Evolutionary conservation across 2,113 vertebrate genomes (phyloP), one percentile per base, ranked within the genome.

Genomic region (Scomber colias): DNA sequence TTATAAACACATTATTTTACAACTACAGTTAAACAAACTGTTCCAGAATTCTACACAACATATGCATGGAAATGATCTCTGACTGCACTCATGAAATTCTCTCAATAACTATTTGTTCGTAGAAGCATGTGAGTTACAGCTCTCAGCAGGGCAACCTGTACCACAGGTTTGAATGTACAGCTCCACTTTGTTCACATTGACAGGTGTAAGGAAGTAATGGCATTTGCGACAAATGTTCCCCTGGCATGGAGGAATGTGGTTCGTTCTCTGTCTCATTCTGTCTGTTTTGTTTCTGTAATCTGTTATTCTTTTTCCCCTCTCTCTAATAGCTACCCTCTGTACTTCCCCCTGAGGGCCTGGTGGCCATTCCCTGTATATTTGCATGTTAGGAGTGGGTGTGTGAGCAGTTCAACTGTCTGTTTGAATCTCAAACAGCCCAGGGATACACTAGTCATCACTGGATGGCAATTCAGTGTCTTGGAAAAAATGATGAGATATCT

Each of bases 321-420:
- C 62, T 86, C 75, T 90, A 88, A 86, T 91, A 85, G 80, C 84
- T 84, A 86, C 81, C 79, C 75, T 88, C 50, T 82, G 74, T 77
- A 60, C 64, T 48, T 21, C 70, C 62, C 82, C 89, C 83, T 1
- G n/a, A 79, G 89, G 82, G 82, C 77, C 50, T 56, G 49, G 10
- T 64, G 69, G 77, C 85, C 79, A 74, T 79, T 90, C 67, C 64
- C 80, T 88, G 75, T 74, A 75, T 78, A 91, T 91, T 93, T 95
- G 95, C 94, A 95, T 95, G 92, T 87, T 87, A 90, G 65, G 62
- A 81, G 63, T 87, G 87, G 87, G 82, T 86, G 86, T 89, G 88
- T 85, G 70, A 90, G 82, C 76, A 64, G 83, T 88, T 87, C 51
- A 76, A 82, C 86, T 84, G 82, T 79, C 83, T 90, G 57, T 90